phyloP scores from a whole-genome alignment of 2,888 invertebrate species.

The Clivina fossor region DNA sequence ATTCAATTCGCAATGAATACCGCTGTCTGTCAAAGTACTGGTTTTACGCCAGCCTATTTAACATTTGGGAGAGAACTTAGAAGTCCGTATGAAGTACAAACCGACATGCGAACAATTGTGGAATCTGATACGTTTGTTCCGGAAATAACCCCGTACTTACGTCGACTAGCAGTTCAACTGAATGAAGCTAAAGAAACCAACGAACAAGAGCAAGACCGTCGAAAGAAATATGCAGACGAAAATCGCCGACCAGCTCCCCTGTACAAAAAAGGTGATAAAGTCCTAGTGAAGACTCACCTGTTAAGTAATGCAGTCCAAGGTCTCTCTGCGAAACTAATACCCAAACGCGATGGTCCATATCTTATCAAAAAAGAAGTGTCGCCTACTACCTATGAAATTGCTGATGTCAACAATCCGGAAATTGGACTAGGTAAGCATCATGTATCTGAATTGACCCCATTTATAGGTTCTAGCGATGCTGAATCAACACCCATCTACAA shows the following conservation, averaged over 20 bases:
- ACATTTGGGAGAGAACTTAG: constrained; percentile 3
- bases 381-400: constrained; percentile 4
- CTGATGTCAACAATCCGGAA: background rate
- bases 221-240: constrained; percentile 5
- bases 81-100: background rate
- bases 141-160: background rate
- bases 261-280: background rate
- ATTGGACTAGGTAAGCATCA: background rate
- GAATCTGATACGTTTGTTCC: constrained; percentile 6
- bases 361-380: background rate
- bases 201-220: constrained; percentile 4
- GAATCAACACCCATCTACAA: too few species aligned
- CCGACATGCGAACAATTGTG: background rate
- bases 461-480: background rate
- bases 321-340: constrained; percentile 1
- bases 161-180: background rate
- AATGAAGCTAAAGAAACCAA: background rate
- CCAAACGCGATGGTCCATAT: constrained; percentile 22
- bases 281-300: background rate
- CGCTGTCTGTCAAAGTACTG: constrained; percentile 29
- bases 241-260: constrained; percentile 6
- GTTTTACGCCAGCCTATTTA: constrained; percentile 2
- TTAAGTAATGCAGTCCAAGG: constrained; percentile 3
- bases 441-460: background rate
- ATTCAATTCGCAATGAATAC: constrained; percentile 34